Evolutionary conservation across 2,888 invertebrate species (phyloP).

Genomic region (Gnatocerus cornutus): DNA sequence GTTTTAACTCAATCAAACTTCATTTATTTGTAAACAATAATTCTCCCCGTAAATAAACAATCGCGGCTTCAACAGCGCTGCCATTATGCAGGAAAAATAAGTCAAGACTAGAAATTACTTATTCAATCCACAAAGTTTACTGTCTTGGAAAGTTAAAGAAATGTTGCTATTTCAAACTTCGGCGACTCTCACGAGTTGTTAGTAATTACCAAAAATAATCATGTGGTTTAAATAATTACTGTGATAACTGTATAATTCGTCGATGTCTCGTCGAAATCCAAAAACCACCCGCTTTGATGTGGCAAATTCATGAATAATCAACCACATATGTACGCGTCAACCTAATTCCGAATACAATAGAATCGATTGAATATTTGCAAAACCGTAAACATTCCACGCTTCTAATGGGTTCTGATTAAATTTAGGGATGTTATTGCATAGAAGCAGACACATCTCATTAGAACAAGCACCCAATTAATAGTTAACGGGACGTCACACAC

Average conservation of each 20-base stretch:
- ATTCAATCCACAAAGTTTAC: not conserved
- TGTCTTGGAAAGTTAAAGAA: not conserved
- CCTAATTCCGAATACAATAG: conserved; percentile 32
- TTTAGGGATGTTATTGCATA: conserved; percentile 34
- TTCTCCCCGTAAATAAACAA: not conserved
- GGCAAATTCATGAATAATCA: conserved; percentile 25
- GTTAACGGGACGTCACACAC: conserved; percentile 42
- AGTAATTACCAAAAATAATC: not conserved
- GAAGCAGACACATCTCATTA: conserved; percentile 42
- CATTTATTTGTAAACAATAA: conserved; percentile 7
- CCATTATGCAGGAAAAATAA: not conserved
- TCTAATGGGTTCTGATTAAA: conserved; percentile 34
- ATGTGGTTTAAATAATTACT: not conserved
- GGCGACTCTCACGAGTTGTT: not conserved
- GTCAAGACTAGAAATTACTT: not conserved
- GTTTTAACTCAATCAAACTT: conserved; percentile 8
- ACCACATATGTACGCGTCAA: conserved; percentile 24
- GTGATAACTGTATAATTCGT: not conserved
- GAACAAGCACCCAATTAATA: conserved; percentile 42
- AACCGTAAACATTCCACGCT: conserved; percentile 38
- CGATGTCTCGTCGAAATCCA: not conserved
- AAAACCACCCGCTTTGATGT: conserved; percentile 15
- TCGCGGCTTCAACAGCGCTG: not conserved
- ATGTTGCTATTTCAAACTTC: not conserved
- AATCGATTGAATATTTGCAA: conserved; percentile 41